Base-by-base conservation (phyloP, 2,888 invertebrate species). In the Chalcis sispes region DNA sequence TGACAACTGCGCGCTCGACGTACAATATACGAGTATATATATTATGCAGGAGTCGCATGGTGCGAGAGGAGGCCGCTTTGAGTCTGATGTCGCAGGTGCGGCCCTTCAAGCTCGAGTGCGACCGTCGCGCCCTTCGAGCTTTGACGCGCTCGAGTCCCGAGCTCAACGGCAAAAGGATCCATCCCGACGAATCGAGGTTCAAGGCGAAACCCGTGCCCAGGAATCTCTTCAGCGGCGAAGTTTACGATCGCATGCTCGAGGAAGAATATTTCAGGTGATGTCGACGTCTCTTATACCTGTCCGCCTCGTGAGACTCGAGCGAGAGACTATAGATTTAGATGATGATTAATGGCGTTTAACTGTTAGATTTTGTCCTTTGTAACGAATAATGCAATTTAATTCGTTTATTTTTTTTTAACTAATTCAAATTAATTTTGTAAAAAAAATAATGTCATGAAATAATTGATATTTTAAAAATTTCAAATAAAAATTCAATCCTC, bases 221-320 rank as follows among this genome's bases (percentile, higher is more conserved):
- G 83, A 92, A 93, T 86, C 88, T 94, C 25, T 94, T 94, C 83
- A 93, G 93, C 18, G 93, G 93, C 82, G 93, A 93, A 79, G 91
- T 94, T 82, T 94, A 94, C 79, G 92, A 92, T 79, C 93, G 92
- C 84, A 92, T 93, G 90, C 91, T 93, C 79, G 93, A 94, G 83
- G 93, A 94, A 81, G 93, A 94, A 79, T 94, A 92, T 88, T 93
- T 93, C 86, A 91, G 93, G 93, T 93, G 40, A 13, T 18, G 27
- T 23, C 2, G 2, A 5, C 13, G 46, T 15, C 8, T 46, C 4
- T 46, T 46, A 46, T 13, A 15, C 8, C 2, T 46, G 23, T 20
- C 2, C 42, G 42, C 10, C 10, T 36, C 10, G 10, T 7, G 15
- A 42, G 15, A 8, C 2, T 42, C 42, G 42, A 13, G 15, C 42